These are phyloP conservation scores for Odontomachus brunneus DNA, from an alignment of 1,140 invertebrate species.

Conservation along the genomic window DNA sequence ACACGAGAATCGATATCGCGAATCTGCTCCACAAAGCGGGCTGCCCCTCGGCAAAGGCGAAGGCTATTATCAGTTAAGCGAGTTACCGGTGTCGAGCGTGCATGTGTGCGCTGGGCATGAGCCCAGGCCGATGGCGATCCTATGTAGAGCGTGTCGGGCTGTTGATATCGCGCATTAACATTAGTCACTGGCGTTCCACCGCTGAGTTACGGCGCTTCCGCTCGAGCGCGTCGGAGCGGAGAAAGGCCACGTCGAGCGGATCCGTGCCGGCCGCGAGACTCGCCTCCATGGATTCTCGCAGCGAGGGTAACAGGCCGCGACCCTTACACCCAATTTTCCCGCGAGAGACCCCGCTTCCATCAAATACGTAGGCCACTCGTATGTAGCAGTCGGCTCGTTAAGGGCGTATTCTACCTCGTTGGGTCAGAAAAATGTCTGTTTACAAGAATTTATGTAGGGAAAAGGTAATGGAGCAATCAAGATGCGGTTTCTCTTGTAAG, in stretches of 20 bases:
- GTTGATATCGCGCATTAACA: conserved; percentile 55
- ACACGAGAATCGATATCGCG: too few species aligned
- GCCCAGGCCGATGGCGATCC: not conserved
- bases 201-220: conserved; percentile 4
- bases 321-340: conserved; percentile 8
- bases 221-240: conserved; percentile 11
- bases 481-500: too few species aligned
- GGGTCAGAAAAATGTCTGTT: too few species aligned
- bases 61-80: conserved; percentile 65
- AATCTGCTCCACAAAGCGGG: conserved; percentile 40
- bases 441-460: too few species aligned
- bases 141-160: not conserved
- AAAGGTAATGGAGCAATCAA: too few species aligned
- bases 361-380: too few species aligned
- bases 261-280: not conserved
- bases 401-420: too few species aligned
- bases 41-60: conserved; percentile 33
- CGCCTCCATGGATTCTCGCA: conserved; percentile 20
- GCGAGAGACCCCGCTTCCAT: not conserved
- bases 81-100: conserved; percentile 47
- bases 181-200: conserved; percentile 45
- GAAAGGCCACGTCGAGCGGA: conserved; percentile 11
- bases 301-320: conserved; percentile 15
- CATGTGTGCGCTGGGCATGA: not conserved
- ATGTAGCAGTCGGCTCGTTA: too few species aligned